Evolutionary conservation across 2,888 invertebrate species (phyloP).

Genomic region (Lamproptera curius): DNA sequence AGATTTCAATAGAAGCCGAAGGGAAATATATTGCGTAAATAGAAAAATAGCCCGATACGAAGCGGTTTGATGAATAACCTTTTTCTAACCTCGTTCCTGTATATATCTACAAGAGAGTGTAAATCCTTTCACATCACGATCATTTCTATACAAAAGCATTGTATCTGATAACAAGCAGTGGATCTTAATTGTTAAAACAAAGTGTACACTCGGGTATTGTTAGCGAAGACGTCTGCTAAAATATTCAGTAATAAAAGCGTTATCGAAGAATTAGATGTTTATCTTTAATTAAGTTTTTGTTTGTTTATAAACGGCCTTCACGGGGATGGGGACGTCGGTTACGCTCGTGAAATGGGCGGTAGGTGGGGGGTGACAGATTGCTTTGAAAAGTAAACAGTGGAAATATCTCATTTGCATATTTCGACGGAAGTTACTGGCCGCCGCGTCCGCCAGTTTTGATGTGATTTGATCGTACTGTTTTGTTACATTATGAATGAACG

Average conservation of each 20-base stretch:
- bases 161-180: neutral
- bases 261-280: slow-evolving; percentile 26
- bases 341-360: neutral
- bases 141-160: no score
- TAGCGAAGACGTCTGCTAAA: neutral
- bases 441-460: no score
- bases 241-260: slow-evolving; percentile 7
- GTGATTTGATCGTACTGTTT: no score
- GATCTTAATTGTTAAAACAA: neutral
- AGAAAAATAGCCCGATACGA: no score
- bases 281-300: slow-evolving; percentile 36
- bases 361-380: slow-evolving; percentile 6
- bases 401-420: slow-evolving; percentile 9
- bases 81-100: no score
- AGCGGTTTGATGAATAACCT: no score
- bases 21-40: no score
- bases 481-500: no score
- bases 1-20: no score
- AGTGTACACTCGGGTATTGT: neutral
- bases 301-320: slow-evolving; percentile 23
- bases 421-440: neutral
- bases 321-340: neutral
- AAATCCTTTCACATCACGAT: no score
- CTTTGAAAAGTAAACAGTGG: slow-evolving; percentile 10
- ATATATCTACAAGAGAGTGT: no score